Evolutionary conservation across 2,797 vertebrate species (phyloP), one percentile per base, ranked within the genome.

Genomic region (Eidolon dupreanum): DNA sequence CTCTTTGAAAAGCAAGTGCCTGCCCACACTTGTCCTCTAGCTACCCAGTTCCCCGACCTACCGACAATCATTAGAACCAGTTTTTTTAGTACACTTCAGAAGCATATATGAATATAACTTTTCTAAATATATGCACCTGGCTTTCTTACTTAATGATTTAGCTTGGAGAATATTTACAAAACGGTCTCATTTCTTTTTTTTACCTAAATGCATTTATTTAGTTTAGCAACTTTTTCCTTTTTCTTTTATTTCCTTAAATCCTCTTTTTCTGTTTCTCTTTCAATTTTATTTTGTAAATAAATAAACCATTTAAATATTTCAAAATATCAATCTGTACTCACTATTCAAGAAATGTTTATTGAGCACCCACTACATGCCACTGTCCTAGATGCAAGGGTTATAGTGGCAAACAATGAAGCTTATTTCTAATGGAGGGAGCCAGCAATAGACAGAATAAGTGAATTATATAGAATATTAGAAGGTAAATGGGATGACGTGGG

Each of bases 241-340:
- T 63, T 74, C 5, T 88, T 74, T 53, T 43, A 28, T 81, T 86
- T 86, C 73, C 59, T 24, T 55, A 75, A 68, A 92, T 43, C 9
- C 84, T 63, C 6, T 70, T 24, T 84, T 83, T 74, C 28, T 59
- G 20, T 87, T 87, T 61, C 38, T 49, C 74, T 82, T 70, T 43
- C 87, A 36, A 61, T 91, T 93, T 86, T 74, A 82, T 70, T 55
- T 74, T 82, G 12, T 77, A 93, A 86, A 33, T 66, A 66, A 65
- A 57, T 65, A 70, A 51, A 79, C 10, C 51, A 55, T 16, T 68
- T 28, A 61, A 6, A n/a, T 66, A 68, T 73, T 87, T 91, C 36
- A 83, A 59, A 82, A 36, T 49, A 63, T 46, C 13, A 11, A 8
- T 38, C 51, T 74, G 92, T 46, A 51, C 43, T 31, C 24, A 28